Base-by-base conservation (phyloP, 2,113 vertebrate genomes). In the Serinus canaria region DNA sequence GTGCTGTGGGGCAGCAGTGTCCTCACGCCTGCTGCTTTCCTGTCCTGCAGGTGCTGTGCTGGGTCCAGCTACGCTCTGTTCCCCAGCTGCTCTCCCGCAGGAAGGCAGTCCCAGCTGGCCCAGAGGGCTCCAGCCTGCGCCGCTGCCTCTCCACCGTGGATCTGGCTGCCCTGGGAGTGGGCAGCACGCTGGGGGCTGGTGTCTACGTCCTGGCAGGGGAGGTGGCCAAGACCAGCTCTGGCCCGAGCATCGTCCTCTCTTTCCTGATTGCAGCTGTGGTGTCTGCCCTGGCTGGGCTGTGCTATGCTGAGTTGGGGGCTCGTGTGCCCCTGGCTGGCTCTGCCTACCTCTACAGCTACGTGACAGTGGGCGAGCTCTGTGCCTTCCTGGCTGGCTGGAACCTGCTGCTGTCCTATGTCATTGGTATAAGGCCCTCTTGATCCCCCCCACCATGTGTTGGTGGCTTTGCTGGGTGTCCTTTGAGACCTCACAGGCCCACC, bases 331-430 rank as follows among this genome's bases (percentile, higher is more conserved):
- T 98, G 89, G 98, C 98, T 0, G 98, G 98, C 62, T 99, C 98
- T 5, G 98, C 98, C 19, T 99, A 99, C 95, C 98, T 99, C 27
- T 99, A 99, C 97, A 99, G 98, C 96, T 99, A 99, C 1, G 97
- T 99, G 92, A 98, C 98, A 1, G 96, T 98, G 27, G 98, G 98
- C 0, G 98, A 99, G 96, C 95, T 99, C 67, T 98, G 98, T 97
- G 98, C 98, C 5, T 99, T 99, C 77, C 90, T 98, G 8, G 97
- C 98, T 1, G 98, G 98, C 1, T 99, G 99, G 98, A 99, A 99
- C 91, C 97, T 99, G 84, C 95, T 99, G 21, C 98, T 99, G 35
- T 98, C 98, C 56, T 99, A 98, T 9, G 37, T 99, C 78, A 99
- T 99, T 19, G 98, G 98, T 96, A 98, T 95, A 76, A 88, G 23